These are phyloP conservation scores for Lysandra coridon DNA, from an alignment of 2,888 invertebrate genomes.

Conservation along the genomic window DNA sequence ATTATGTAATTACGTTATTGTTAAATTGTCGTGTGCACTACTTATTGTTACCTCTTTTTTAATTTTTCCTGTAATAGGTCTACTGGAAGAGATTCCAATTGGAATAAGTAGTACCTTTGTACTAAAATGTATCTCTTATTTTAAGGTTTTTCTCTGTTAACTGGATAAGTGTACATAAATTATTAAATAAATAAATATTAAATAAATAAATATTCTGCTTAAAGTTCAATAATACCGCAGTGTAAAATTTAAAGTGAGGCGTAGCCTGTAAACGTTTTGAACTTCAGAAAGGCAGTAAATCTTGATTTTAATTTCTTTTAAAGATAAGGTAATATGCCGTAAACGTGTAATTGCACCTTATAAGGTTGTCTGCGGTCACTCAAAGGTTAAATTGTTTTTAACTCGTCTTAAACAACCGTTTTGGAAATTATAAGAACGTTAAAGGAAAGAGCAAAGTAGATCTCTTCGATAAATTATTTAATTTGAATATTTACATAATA, in stretches of 20 bases:
- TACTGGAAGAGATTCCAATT: too few relatives aligned
- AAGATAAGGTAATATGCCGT: constrained; percentile 9
- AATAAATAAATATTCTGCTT: too few relatives aligned
- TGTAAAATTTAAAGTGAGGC: not conserved
- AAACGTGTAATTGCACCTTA: not conserved
- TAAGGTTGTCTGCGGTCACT: not conserved
- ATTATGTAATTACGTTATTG: too few relatives aligned
- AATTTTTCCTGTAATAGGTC: too few relatives aligned
- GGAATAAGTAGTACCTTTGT: too few relatives aligned
- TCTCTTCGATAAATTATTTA: not conserved
- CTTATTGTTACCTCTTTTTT: too few relatives aligned
- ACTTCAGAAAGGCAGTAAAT: not conserved
- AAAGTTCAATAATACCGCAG: not conserved
- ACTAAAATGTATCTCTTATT: too few relatives aligned
- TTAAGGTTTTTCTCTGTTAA: too few relatives aligned
- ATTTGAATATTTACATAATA: too few relatives aligned
- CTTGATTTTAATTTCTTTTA: not conserved
- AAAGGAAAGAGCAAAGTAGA: not conserved
- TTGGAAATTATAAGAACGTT: not conserved
- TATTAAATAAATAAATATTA: too few relatives aligned
- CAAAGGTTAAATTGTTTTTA: constrained; percentile 3
- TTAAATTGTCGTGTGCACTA: too few relatives aligned
- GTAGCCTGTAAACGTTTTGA: not conserved
- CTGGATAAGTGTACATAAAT: too few relatives aligned
- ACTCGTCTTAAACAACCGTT: not conserved